Base-by-base conservation (phyloP, 1,140 invertebrate species). In the Aethina tumida region DNA sequence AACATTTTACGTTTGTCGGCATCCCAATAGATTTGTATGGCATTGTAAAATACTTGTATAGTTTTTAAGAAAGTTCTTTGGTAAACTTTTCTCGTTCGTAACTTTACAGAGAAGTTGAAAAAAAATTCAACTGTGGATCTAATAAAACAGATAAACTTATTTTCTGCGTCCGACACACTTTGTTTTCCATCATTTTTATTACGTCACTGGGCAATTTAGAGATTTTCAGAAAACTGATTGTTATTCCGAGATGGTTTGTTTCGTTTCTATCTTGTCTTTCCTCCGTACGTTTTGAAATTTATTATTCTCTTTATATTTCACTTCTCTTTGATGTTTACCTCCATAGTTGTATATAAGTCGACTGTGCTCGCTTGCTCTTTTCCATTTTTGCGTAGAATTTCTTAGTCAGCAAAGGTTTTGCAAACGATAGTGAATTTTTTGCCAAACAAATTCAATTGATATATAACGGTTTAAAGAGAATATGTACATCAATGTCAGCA, bases 221-320 rank as follows among this genome's bases (percentile, higher is more conserved):
- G 39, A 43, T 51, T 45, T 40, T 41, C 35, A n/a, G 14, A 7
- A 28, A 38, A 43, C 41, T 41, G 33, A 51, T 51, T 49, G 43
- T 51, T 51, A 51, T 48, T 51, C 49, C 33, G 39, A 34, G 39
- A 38, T 27, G 38, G 42, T 51, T 40, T 33, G 36, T 43, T 38
- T 37, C 43, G 44, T 32, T 35, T 39, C 39, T 37, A 30, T 50
- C 34, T 47, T 47, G 34, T 41, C 39, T 47, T 39, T 36, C 40
- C 32, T 22, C 27, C 32, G 41, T 40, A 45, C 43, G 28, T 39
- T 47, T 38, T 35, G 37, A 17, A 47, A 50, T 50, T 50, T 50
- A 50, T 47, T 50, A 50, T 50, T 50, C 48, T 34, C 44, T 50
- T 47, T 50, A 50, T 47, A 46, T 47, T 47, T 43, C 48, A 36